Conservation (phyloP, 2,113 vertebrate genomes). For the Pituophis catenifer region DNA sequence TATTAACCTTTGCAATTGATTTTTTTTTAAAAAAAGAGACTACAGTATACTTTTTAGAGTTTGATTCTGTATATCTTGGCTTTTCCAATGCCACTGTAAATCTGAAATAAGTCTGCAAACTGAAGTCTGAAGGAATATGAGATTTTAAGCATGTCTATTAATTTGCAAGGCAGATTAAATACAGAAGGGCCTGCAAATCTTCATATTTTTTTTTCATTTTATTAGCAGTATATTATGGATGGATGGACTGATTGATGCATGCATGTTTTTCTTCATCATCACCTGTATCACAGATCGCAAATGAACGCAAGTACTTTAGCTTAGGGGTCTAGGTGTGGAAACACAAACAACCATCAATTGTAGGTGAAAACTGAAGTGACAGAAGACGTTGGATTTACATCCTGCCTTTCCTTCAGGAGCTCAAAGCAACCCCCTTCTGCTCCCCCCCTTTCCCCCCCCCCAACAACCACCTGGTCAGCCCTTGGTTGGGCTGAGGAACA, state of each 20-base stretch:
- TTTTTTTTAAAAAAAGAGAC: conserved; percentile 26
- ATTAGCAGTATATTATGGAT: background rate
- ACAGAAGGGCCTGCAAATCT: background rate
- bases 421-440: background rate
- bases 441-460: background rate
- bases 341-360: background rate
- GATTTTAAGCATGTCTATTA: conserved; percentile 43
- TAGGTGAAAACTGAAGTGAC: background rate
- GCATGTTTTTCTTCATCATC: background rate
- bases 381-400: background rate
- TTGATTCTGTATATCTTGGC: background rate
- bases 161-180: background rate
- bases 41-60: conserved; percentile 9
- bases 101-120: conserved; percentile 37
- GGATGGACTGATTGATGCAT: background rate
- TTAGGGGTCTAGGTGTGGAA: background rate
- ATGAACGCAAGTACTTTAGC: background rate
- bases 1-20: conserved; percentile 31
- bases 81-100: conserved; percentile 42
- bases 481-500: background rate
- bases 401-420: background rate
- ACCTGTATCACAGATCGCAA: background rate
- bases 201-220: background rate
- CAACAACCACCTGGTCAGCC: background rate
- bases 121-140: conserved; percentile 34